Base-by-base conservation (phyloP, 1,140 invertebrate genomes). In the Leptonema lineaticorne region DNA sequence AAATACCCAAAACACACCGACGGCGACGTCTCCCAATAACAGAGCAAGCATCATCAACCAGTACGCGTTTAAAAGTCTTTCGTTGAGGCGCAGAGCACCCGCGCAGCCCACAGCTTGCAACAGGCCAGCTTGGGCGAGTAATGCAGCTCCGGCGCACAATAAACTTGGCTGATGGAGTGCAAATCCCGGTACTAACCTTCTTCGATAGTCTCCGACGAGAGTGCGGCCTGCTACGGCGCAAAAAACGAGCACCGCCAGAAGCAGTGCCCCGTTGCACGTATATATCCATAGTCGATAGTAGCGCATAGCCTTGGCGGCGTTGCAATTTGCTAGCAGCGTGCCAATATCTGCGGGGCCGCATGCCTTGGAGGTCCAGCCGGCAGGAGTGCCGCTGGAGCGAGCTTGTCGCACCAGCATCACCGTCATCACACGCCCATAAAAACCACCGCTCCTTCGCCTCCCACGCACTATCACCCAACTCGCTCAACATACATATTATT, bases 241-340 rank as follows among this genome's bases (percentile, higher is more conserved):
- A 78, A 94, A 93, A 26, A 91, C 89, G 53, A 94, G 78, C 75
- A 91, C 91, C 76, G 90, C 90, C 68, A 91, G 85, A 77, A 94
- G 83, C 76, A 94, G 85, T 69, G 92, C 92, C 78, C 90, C 88
- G 84, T 95, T 94, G 87, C 92, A 94, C 75, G 91, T 90, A 85
- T 94, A 94, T 77, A 95, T 94, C 92, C 92, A 94, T 76, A 94
- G 87, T 79, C 92, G 89, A 83, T 95, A 95, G 26, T 67, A 71
- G 63, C 70, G 64, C 70, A 72, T 72, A 26, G 70, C 70, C 60
- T 72, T 72, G 56, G 70, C 70, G 20, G 70, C 70, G 70, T 72
- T 72, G 70, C 70, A 72, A 64, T 72, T 67, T 45, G 70, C 70
- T 33, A 72, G 70, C 70, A 72, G 67, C 63, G 68, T 46, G 53